A percentile compares a stretch with the other conserved stretches of the same genome.
Conservation (phyloP, 2,797 vertebrate species). For the Tapera naevia region DNA sequence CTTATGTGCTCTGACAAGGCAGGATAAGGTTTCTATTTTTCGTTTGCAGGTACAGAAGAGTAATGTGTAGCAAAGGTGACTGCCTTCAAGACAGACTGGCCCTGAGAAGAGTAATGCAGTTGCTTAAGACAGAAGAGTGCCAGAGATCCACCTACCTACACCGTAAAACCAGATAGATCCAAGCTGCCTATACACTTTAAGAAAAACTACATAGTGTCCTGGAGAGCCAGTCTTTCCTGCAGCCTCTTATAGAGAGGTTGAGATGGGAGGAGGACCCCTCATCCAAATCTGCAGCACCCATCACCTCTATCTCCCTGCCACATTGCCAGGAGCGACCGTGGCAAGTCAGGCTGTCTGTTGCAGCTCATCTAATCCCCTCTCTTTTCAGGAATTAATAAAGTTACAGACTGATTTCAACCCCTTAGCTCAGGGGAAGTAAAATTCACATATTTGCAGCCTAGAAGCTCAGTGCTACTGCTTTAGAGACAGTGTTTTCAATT, state of each 20-base stretch:
- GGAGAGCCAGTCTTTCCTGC: neutral
- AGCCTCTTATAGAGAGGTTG: neutral
- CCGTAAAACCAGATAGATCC: neutral
- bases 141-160: neutral
- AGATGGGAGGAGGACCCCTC: neutral
- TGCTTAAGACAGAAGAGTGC: neutral
- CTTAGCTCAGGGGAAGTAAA: neutral
- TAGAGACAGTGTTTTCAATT: neutral
- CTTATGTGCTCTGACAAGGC: neutral
- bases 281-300: neutral
- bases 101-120: fast-evolving
- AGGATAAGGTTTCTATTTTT: neutral
- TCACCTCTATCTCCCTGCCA: neutral
- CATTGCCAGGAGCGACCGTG: neutral
- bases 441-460: neutral
- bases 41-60: neutral
- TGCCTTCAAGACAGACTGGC: neutral
- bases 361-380: neutral
- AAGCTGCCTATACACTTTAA: neutral
- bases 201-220: neutral
- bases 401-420: neutral
- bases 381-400: neutral
- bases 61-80: neutral
- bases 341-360: neutral
- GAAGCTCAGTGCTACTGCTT: neutral